Evolutionary conservation across 2,888 invertebrate species (phyloP), one percentile per base, ranked within the genome.

Genomic region (Dicroscelio sp.): DNA sequence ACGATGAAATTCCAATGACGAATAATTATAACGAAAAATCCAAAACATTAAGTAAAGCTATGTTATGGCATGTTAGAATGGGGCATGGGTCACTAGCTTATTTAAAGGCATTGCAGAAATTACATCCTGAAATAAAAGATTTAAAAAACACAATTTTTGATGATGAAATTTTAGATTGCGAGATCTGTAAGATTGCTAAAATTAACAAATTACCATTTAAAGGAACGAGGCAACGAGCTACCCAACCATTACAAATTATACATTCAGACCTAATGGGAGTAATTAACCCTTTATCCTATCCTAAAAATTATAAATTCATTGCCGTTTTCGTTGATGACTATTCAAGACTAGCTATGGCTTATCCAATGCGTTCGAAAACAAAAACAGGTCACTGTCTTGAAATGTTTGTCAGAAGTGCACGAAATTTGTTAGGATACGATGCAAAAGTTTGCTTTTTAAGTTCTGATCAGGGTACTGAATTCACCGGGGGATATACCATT

Each of bases 371-470:
- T n/a, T n/a, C n/a, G n/a, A n/a, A n/a, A n/a, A n/a, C n/a, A 30
- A 91, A 92, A 43, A 89, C 93, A 0, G 89, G 89, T 17, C 20
- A 52, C 14, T 91, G 85, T 38, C 55, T 93, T 12, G 93, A 92
- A 55, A 65, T 17, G 25, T 93, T 92, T 75, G 60, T 94, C 10
- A 92, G 58, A 43, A 86, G 88, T 65, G 80, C 92, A 35, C 83
- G 94, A 90, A 94, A 94, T 82, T 60, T 94, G 71, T 63, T 93
- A 30, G 93, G 94, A 25, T 76, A 63, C 75, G 76, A 94, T 85
- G 92, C 76, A 12, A n/a, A n/a, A n/a, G n/a, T n/a, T n/a, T n/a
- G n/a, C n/a, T n/a, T n/a, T n/a, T n/a, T n/a, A n/a, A n/a, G n/a
- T n/a, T n/a, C n/a, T n/a, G n/a, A n/a, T n/a, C n/a, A n/a, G n/a